Evolutionary conservation across 1,140 invertebrate genomes (phyloP).

Genomic region (Pseudoatta argentina): DNA sequence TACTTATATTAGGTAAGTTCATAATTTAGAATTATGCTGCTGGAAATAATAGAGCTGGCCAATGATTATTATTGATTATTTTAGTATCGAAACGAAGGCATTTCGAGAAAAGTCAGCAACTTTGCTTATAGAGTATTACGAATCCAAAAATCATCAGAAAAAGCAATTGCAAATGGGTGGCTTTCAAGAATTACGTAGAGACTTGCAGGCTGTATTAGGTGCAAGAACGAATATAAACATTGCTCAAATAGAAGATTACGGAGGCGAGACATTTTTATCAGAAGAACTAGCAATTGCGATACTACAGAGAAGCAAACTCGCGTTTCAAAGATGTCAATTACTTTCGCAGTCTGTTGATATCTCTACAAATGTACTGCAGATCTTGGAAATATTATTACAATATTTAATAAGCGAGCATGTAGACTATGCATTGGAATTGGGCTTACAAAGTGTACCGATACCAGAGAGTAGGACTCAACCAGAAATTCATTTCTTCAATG

Average conservation of each 20-base stretch:
- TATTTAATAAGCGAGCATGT: conserved; percentile 97
- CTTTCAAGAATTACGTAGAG: conserved; percentile 96
- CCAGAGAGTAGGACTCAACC: conserved; percentile 94
- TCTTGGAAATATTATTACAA: conserved; percentile 95
- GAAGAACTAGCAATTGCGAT: conserved; percentile 98
- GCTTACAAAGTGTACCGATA: conserved; percentile 95
- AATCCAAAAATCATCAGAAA: conserved; percentile 97
- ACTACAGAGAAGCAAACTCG: conserved; percentile 96
- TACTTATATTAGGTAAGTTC: conserved; percentile 91
- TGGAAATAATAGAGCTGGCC: not conserved
- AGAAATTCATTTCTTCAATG: conserved; percentile 97
- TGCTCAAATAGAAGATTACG: conserved; percentile 97
- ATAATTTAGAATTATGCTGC: not conserved
- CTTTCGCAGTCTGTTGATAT: conserved; percentile 94
- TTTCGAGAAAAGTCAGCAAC: conserved; percentile 91
- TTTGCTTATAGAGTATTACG: conserved; percentile 95
- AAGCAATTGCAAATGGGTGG: conserved; percentile 93
- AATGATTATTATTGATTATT: conserved; percentile 68
- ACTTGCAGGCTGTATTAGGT: conserved; percentile 97
- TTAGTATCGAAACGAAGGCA: conserved; percentile 91
- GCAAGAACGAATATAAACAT: conserved; percentile 97
- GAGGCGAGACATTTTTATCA: conserved; percentile 98
- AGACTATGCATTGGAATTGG: conserved; percentile 98
- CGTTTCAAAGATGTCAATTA: conserved; percentile 95
- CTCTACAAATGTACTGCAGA: conserved; percentile 92